Evolutionary conservation across 1,140 invertebrate genomes (phyloP).

Genomic region (Geopemphigus sp.): DNA sequence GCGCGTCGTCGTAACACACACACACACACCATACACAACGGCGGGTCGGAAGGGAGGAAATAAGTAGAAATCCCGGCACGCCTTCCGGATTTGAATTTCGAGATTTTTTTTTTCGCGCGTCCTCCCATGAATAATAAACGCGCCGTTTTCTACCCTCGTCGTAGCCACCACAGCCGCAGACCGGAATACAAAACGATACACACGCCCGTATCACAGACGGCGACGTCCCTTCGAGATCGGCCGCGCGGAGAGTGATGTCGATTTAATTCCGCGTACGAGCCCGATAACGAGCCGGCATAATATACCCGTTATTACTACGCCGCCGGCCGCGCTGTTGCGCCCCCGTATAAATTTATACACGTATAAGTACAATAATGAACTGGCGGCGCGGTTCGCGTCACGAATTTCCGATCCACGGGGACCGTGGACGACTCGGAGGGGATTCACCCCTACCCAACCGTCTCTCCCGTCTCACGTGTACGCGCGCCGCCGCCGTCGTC

Average conservation of each 20-base stretch:
- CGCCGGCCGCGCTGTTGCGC: too few species aligned
- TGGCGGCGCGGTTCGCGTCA: too few species aligned
- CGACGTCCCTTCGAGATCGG: neutral
- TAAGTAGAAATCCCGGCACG: constrained; percentile 11
- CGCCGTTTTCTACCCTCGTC: neutral
- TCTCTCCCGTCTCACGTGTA: too few species aligned
- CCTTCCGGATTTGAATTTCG: constrained; percentile 32
- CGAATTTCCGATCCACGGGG: too few species aligned
- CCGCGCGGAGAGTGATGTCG: too few species aligned
- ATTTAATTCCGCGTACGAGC: too few species aligned
- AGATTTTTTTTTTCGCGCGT: constrained; percentile 30
- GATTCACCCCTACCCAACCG: too few species aligned
- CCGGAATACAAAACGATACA: constrained; percentile 19
- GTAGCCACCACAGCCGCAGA: neutral
- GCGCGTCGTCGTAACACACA: too few species aligned
- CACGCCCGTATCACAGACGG: neutral
- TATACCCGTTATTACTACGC: neutral
- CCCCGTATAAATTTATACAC: too few species aligned
- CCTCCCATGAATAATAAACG: constrained; percentile 28
- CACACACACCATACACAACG: neutral
- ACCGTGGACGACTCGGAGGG: too few species aligned
- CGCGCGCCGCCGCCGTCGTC: too few species aligned
- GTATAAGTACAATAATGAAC: too few species aligned
- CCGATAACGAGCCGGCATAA: neutral
- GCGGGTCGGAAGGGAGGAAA: neutral